Evolutionary conservation across 2,888 invertebrate species (phyloP), one percentile per base, ranked within the genome.

Genomic region (Myathropa florea): DNA sequence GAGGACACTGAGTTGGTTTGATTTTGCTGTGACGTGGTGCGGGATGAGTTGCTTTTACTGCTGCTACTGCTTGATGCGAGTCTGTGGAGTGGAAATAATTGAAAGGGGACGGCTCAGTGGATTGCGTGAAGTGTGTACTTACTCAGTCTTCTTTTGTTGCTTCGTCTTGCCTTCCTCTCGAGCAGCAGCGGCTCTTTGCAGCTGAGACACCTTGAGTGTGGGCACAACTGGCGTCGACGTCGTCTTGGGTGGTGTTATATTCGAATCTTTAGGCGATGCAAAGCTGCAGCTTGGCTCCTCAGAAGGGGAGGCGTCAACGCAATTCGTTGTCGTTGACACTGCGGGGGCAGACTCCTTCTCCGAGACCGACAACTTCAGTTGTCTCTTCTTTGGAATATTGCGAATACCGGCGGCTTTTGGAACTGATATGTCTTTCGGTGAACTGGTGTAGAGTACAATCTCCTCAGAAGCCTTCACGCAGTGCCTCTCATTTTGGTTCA

Each of bases 401-500:
- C 76, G 71, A 68, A 75, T 57, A 10, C 39, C 63, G 30, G 60
- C 3, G 0, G 36, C 18, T 4, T 72, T 76, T 10, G 46, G 63
- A 10, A 57, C 36, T 18, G 71, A 18, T 0, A 14, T 3, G n/a
- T 85, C 55, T 14, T 26, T 36, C 0, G 85, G 85, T 9, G 28
- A 18, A 33, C 28, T 24, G 2, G 89, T 79, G 46, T 89, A 89
- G 2, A 91, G 60, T 21, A 89, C 72, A 0, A 89, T 71, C 33
- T 88, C 90, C 3, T 90, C 88, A 2, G 89, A 89, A 0, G 91
- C 89, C 70, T 90, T 89, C 75, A 92, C 87, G 18, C 89, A 89
- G 67, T 91, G 92, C 39, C 89, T 79, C 57, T 91, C 90, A n/a
- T 90, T 88, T 65, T 89, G 88, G 85, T 91, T 91, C 73, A 90